These are phyloP conservation scores for Otis tarda DNA, from an alignment of 2,113 vertebrate species.

Conservation along the genomic window DNA sequence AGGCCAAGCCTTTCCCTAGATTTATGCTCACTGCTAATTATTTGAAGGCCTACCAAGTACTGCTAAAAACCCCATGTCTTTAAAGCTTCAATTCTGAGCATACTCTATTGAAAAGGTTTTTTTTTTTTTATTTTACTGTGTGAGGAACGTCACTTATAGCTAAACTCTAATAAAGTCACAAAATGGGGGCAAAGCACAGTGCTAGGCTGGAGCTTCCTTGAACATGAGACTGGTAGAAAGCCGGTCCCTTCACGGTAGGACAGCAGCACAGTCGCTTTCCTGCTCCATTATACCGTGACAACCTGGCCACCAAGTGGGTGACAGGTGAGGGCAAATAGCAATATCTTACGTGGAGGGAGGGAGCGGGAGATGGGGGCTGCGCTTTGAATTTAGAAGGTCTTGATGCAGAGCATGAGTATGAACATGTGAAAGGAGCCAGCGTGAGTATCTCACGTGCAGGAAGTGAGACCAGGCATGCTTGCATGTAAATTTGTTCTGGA, in stretches of 20 bases:
- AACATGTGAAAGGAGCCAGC: fast-evolving
- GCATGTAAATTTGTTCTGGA: background rate
- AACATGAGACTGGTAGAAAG: background rate
- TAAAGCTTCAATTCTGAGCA: background rate
- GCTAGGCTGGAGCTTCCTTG: background rate
- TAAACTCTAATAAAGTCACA: background rate
- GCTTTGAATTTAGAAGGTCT: background rate
- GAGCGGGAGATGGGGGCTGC: fast-evolving
- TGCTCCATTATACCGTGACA: background rate
- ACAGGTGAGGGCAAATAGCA: background rate
- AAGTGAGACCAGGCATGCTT: background rate
- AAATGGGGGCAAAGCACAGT: background rate
- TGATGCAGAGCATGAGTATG: background rate
- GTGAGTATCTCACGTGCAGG: fast-evolving
- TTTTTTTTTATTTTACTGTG: background rate
- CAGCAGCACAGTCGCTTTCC: background rate
- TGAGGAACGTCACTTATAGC: background rate
- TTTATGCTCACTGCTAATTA: background rate
- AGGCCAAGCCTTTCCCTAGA: background rate
- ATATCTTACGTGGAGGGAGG: background rate
- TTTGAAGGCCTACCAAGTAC: background rate
- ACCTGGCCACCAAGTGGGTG: no score
- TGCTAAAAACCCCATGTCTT: background rate
- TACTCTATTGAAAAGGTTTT: background rate
- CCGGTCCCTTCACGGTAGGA: background rate